Base-by-base conservation (phyloP, 1,140 invertebrate species). In the Colletes latitarsis region DNA sequence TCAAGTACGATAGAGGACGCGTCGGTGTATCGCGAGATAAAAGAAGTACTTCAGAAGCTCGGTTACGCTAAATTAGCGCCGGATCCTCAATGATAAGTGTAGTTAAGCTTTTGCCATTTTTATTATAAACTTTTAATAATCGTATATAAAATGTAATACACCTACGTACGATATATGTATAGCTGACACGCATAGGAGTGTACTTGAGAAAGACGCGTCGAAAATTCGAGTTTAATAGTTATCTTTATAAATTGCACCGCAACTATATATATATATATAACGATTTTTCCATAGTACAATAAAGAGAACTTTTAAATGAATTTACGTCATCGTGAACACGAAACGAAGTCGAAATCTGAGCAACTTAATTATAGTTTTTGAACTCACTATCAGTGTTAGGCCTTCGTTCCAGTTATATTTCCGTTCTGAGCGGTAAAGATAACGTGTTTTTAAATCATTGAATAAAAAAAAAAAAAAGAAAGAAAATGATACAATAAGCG, bases 1-100 rank as follows among this genome's bases (percentile, higher is more conserved):
- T 96, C 98, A 63, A 95, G 96, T 4, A 98, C 98, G 1, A 97
- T 98, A 71, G 98, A 98, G 93, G 97, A 98, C 94, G 94, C 96
- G 19, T 95, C 94, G 70, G 96, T 98, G 1, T 99, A 97, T 88
- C 93, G 92, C 5, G 96, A 96, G 88, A 96, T 98, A 63, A 96
- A 96, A 88, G 88, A 93, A 46, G 96, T 95, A 4, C 92, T 98
- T 71, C 96, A 97, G 88, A 96, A 96, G 88, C 91, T 96, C 63
- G 97, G 97, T 5, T 97, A 96, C 86, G 96, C 96, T 4, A 95
- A 95, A 91, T 94, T 94, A 77, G 96, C 96, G 1, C 96, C 96
- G 0, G 95, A 96, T 91, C 95, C 96, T 8, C 94, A 94, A 88
- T 94, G 84, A 92, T 81, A 52, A 39, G 6, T 57, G 17, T 49